Base-by-base conservation (phyloP, 1,140 invertebrate genomes). In the Holcopasites calliopsidis region DNA sequence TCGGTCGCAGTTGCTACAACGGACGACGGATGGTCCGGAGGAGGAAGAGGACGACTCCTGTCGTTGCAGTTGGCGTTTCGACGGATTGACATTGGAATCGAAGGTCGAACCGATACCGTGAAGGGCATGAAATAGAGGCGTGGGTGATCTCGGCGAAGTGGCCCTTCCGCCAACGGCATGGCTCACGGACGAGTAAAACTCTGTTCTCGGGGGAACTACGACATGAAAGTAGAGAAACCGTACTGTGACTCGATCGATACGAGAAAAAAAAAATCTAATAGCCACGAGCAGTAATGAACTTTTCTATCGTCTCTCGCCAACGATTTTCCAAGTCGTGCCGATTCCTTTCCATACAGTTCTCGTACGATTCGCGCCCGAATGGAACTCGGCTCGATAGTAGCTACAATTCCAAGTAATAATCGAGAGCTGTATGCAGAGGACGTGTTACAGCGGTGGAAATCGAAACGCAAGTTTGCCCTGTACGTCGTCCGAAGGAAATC, bases 1-100 rank as follows among this genome's bases (percentile, higher is more conserved):
- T 86, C 93, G 92, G 92, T 95, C 94, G 92, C 95, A 96, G 86
- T 94, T 95, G 88, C 92, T 93, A 93, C 95, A 96, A 89, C 93
- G 92, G 58, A 95, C 94, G 52, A 84, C 88, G 28, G 87, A 86
- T 42, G 85, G 78, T 26, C 68, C 66, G 50, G 72, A 62, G 50
- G 79, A 78, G 47, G 86, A 87, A 69, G 89, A 82, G 52, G 77
- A 64, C 28, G 76, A 76, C 44, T 70, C 76, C 79, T 86, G 85
- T 65, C 75, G 78, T 62, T 77, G 79, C 49, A 49, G 40, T 33
- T 21, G 66, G 72, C 54, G 69, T 68, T 28, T 84, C 52, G 73
- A 58, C 68, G 66, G 28, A 66, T 50, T n/a, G 40, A 82, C 84
- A 72, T 82, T 76, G 72, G 47, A 80, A 80, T 76, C 77, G 54